Evolutionary conservation across 2,113 vertebrate genomes (phyloP).

Genomic region (Falco punctatus): DNA sequence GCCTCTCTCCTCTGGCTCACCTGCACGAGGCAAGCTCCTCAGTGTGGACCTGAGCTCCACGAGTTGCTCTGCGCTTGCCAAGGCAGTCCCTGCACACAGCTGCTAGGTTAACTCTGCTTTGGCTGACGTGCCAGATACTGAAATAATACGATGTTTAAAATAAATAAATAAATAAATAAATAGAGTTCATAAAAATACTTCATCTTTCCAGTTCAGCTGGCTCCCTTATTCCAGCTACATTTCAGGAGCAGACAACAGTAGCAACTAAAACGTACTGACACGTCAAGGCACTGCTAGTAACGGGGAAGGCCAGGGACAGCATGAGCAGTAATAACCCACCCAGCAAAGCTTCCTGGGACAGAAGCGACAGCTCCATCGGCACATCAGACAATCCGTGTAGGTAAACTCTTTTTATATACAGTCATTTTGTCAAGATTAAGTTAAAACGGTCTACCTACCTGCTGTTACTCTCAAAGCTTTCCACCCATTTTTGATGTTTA

Average conservation of each 20-base stretch:
- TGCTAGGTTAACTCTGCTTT: neutral
- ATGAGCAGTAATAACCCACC: neutral
- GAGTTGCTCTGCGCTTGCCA: neutral
- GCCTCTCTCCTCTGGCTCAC: neutral
- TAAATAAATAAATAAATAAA: neutral
- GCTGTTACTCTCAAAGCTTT: neutral
- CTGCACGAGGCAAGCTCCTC: neutral
- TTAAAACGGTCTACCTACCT: neutral
- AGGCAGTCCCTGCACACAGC: neutral
- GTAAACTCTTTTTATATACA: neutral
- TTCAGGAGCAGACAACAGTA: neutral
- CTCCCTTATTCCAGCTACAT: neutral
- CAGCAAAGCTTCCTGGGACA: neutral
- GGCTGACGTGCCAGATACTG: neutral
- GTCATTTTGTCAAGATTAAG: neutral
- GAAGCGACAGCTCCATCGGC: neutral
- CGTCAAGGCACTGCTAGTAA: neutral
- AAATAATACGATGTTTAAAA: neutral
- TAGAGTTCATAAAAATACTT: neutral
- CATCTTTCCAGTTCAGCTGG: neutral
- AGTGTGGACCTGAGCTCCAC: accelerated
- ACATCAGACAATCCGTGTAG: neutral
- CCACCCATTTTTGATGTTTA: neutral
- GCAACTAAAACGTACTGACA: neutral
- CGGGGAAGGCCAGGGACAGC: neutral